Evolutionary conservation across 2,113 vertebrate species (phyloP).

Genomic region (Halichoeres trimaculatus): DNA sequence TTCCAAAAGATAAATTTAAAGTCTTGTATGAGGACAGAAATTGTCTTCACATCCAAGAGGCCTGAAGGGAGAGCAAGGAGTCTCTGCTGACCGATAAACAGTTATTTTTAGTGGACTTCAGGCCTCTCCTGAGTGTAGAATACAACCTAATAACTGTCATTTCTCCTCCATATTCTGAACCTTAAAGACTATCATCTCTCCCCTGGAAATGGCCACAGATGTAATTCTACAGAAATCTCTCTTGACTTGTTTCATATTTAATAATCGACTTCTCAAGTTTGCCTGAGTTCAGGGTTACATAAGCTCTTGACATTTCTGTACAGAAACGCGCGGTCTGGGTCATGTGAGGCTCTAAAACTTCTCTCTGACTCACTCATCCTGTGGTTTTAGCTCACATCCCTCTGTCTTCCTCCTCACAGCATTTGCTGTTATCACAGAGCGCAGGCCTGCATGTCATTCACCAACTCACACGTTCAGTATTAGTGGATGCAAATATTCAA

Average conservation of each 20-base stretch:
- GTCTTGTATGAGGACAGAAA: too few relatives aligned
- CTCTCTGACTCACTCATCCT: slow-evolving; percentile 33
- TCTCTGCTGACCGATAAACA: too few relatives aligned
- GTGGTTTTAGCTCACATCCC: slow-evolving; percentile 20
- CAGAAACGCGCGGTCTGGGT: slow-evolving; percentile 37
- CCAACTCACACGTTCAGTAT: slow-evolving; percentile 2
- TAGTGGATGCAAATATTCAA: slow-evolving; percentile 11
- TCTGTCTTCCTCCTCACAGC: not conserved
- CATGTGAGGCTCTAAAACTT: slow-evolving; percentile 19
- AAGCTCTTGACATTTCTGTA: slow-evolving; percentile 37
- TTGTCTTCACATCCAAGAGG: too few relatives aligned
- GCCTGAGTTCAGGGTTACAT: too few relatives aligned
- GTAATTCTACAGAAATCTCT: not conserved
- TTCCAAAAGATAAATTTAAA: too few relatives aligned
- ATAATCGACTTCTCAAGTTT: not conserved
- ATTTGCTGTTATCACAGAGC: slow-evolving; percentile 16
- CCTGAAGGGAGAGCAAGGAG: too few relatives aligned
- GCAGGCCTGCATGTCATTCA: slow-evolving; percentile 8
- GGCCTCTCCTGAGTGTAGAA: not conserved
- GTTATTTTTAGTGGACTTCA: not conserved
- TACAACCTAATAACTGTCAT: not conserved
- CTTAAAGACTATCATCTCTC: not conserved
- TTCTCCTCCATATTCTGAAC: not conserved
- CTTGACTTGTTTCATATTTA: slow-evolving; percentile 1
- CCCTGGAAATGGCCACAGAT: not conserved